These are phyloP conservation scores for Nebria salina DNA, from an alignment of 2,888 invertebrate genomes.

Conservation along the genomic window DNA sequence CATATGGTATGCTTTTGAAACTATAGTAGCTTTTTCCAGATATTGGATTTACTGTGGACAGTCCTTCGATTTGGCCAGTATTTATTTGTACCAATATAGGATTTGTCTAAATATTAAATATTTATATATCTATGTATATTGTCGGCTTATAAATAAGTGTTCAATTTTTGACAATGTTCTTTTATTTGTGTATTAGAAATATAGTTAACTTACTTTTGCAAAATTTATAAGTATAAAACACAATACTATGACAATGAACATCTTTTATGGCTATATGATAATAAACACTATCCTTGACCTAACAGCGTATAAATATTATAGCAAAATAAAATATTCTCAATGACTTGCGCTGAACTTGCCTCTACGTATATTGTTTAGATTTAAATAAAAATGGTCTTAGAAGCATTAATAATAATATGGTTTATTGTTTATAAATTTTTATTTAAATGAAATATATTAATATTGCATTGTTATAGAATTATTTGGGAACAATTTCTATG, in stretches of 20 bases:
- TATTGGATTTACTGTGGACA: constrained; percentile 10
- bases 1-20: constrained; percentile 33
- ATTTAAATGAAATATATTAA: no score
- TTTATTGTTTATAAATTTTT: no score
- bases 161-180: no score
- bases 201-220: constrained; percentile 9
- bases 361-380: no score
- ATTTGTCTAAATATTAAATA: constrained; percentile 7
- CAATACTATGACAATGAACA: background rate
- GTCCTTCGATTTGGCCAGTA: constrained; percentile 29
- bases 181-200: background rate
- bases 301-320: no score
- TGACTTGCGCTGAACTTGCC: no score
- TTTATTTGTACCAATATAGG: constrained; percentile 18
- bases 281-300: no score
- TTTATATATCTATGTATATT: background rate
- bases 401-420: no score
- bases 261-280: background rate
- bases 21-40: constrained; percentile 17
- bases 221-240: background rate
- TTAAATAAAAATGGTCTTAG: no score
- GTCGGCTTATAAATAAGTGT: background rate
- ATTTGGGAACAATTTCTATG: no score
- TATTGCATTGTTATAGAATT: no score
- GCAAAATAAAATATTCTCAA: no score